Conservation (phyloP, 2,888 invertebrate species). For the Drosophila algonquin region DNA sequence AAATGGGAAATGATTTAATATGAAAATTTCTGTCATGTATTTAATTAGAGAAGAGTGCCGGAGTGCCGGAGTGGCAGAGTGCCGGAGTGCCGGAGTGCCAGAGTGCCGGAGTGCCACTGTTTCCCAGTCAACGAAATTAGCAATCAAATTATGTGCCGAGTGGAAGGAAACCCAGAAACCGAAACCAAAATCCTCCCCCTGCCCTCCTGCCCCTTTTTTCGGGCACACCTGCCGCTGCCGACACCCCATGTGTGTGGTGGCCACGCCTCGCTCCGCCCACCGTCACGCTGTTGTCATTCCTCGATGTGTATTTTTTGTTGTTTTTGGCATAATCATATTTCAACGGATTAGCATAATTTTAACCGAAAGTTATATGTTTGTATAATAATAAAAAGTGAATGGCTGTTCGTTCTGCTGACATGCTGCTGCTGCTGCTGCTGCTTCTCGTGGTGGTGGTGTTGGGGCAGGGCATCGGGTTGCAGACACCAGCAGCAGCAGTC, state of each 20-base stretch:
- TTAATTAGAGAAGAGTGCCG: conserved; percentile 64
- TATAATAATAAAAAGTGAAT: conserved; percentile 80
- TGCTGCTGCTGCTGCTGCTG: background rate
- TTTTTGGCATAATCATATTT: conserved; percentile 77
- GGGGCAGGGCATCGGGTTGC: conserved; percentile 43
- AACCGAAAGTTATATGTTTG: conserved; percentile 60
- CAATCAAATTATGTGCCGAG: conserved; percentile 73
- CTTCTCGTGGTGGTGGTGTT: too few species aligned
- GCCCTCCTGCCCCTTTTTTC: background rate
- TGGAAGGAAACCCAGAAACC: conserved; percentile 7
- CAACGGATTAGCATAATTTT: conserved; percentile 81
- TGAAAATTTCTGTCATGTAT: conserved; percentile 46
- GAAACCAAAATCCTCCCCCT: conserved; percentile 16
- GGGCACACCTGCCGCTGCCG: conserved; percentile 48
- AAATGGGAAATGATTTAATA: conserved; percentile 57
- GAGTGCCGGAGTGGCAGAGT: background rate
- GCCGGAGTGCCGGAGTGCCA: conserved; percentile 38
- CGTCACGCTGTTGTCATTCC: conserved; percentile 67
- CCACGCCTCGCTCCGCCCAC: conserved; percentile 35
- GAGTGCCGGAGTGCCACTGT: conserved; percentile 3
- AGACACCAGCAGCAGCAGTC: conserved; percentile 27
- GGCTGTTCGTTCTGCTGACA: conserved; percentile 46
- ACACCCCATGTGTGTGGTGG: conserved; percentile 23
- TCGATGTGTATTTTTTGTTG: background rate
- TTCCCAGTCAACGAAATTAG: conserved; percentile 58